Conservation (phyloP, 2,113 vertebrate species). For the Pachyramphus minor region DNA sequence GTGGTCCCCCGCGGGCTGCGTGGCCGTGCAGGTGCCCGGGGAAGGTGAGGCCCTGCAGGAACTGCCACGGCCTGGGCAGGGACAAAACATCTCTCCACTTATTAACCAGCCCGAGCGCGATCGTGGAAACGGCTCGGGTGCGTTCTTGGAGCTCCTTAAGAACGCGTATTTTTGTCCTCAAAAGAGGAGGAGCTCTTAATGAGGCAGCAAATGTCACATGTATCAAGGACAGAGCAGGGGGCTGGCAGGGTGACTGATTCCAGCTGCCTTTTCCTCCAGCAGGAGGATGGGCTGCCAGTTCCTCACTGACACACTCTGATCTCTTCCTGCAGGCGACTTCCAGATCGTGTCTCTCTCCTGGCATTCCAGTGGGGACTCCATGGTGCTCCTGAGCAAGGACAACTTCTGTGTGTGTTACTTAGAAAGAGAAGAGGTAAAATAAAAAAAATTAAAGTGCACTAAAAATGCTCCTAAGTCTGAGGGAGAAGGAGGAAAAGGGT, state of each 20-base stretch:
- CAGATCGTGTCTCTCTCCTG: constrained; percentile 84
- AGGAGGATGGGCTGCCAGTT: not conserved
- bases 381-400: constrained; percentile 87
- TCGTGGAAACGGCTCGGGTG: not conserved
- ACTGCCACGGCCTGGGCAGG: not conserved
- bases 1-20: constrained; percentile 87
- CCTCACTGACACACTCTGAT: not conserved
- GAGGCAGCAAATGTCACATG: not conserved
- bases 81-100: not conserved
- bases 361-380: constrained; percentile 79
- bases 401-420: constrained; percentile 91
- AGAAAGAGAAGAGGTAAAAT: constrained; percentile 70
- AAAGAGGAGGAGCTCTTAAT: not conserved
- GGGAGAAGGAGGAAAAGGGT: not conserved
- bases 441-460: not conserved
- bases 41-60: constrained; percentile 78
- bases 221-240: not conserved
- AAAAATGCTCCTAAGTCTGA: not conserved
- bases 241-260: not conserved
- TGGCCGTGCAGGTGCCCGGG: constrained; percentile 83
- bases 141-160: not conserved
- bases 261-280: not conserved
- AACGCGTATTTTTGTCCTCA: not conserved
- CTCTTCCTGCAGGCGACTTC: constrained; percentile 78
- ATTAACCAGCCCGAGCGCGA: accelerated